These are phyloP conservation scores for Arrhamphus sclerolepis DNA, from an alignment of 2,797 vertebrate species.

Conservation along the genomic window DNA sequence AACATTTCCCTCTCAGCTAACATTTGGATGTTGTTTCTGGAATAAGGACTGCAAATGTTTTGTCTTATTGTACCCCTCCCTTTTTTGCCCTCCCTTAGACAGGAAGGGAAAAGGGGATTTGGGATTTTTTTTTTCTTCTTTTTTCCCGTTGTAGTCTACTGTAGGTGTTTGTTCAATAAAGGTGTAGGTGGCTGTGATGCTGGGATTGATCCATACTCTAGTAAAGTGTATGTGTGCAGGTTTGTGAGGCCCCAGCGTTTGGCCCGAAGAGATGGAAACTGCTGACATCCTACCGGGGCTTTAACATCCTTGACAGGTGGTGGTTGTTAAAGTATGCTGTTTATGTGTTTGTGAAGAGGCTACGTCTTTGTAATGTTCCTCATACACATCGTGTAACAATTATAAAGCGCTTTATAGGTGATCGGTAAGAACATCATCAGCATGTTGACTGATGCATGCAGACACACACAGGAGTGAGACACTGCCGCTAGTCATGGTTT, in stretches of 20 bases:
- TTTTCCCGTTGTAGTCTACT: slow-evolving; percentile 17
- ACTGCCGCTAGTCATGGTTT: too few species aligned
- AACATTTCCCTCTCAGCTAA: slow-evolving; percentile 65
- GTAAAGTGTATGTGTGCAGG: slow-evolving; percentile 22
- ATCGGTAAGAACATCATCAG: slow-evolving; percentile 44
- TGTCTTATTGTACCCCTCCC: slow-evolving; percentile 23
- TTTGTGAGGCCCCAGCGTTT: slow-evolving; percentile 48
- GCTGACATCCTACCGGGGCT: slow-evolving; percentile 50
- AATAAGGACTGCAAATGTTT: slow-evolving; percentile 61
- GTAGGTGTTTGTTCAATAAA: slow-evolving; percentile 1
- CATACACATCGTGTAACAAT: slow-evolving; percentile 50
- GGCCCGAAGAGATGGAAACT: slow-evolving; percentile 52
- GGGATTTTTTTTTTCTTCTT: slow-evolving; percentile 30
- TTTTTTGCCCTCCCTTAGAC: slow-evolving; percentile 25
- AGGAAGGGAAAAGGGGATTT: slow-evolving; percentile 31
- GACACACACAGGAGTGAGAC: background rate
- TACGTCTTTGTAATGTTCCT: background rate
- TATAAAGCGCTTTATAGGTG: slow-evolving; percentile 20
- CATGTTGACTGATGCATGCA: slow-evolving; percentile 5
- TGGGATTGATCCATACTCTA: slow-evolving; percentile 56
- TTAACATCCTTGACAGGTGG: slow-evolving; percentile 48
- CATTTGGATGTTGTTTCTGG: slow-evolving; percentile 72
- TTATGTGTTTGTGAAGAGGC: background rate
- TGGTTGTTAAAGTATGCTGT: slow-evolving; percentile 22
- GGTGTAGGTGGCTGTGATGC: slow-evolving; percentile 50